Evolutionary conservation across 53 echinoderm and acorn worm species (phyloP).

Genomic region (Echinarachnius parma): DNA sequence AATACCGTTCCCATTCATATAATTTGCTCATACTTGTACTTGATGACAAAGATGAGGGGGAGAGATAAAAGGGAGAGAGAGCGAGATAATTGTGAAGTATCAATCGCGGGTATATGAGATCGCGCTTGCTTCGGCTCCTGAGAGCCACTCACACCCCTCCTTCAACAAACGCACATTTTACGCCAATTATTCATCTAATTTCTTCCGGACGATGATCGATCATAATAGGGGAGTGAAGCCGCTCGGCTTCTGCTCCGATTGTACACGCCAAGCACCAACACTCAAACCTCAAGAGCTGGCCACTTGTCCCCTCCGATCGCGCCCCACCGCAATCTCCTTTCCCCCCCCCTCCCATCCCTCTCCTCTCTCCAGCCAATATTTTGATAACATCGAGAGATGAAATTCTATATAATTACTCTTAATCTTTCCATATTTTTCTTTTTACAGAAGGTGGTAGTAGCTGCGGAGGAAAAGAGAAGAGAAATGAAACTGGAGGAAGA

Average conservation of each 20-base stretch:
- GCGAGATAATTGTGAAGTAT: slow-evolving; percentile 10
- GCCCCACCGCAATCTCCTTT: neutral
- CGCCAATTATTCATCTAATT: slow-evolving; percentile 42
- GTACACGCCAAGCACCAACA: slow-evolving; percentile 45
- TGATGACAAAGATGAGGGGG: too few relatives aligned
- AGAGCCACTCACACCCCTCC: neutral
- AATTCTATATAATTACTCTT: too few relatives aligned
- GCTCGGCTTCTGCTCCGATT: slow-evolving; percentile 1
- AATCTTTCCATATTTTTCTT: too few relatives aligned
- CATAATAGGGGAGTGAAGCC: slow-evolving; percentile 35
- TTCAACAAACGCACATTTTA: slow-evolving; percentile 40
- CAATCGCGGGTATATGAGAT: slow-evolving; percentile 1
- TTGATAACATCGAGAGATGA: too few relatives aligned
- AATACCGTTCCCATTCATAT: too few relatives aligned
- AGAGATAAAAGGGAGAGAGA: too few relatives aligned
- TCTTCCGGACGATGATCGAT: slow-evolving; percentile 14
- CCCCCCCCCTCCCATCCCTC: neutral
- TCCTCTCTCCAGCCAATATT: too few relatives aligned
- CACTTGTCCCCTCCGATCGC: slow-evolving; percentile 1
- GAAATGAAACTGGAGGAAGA: too few relatives aligned
- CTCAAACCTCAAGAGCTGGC: slow-evolving; percentile 14
- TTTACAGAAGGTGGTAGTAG: too few relatives aligned
- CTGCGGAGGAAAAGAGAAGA: too few relatives aligned
- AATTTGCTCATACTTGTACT: too few relatives aligned
- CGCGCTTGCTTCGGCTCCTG: slow-evolving; percentile 4